Evolutionary conservation across 1,140 invertebrate genomes (phyloP), one percentile per base, ranked within the genome.

Genomic region (Sipha flava): DNA sequence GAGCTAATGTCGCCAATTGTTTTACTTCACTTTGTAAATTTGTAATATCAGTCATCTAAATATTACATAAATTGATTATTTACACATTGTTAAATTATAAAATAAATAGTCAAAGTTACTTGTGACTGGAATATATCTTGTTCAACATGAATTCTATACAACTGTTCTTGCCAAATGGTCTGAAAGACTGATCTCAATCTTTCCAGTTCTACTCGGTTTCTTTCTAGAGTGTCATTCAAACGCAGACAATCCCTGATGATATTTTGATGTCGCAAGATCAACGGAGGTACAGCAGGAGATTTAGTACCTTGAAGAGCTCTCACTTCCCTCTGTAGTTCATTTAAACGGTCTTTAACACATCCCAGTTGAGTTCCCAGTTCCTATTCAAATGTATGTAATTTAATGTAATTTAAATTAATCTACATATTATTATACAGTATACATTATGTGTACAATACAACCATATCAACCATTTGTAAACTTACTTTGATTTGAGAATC

Each of bases 81-180:
- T 14, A 43, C 7, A 18, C 21, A 66, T 26, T 66, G 26, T 26
- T 14, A 66, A 43, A 26, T 6, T 40, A 66, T 0, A 1, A 14
- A 52, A 1, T 5, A 52, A 6, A 52, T 21, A 52, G 5, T 21
- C 26, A 37, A 14, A 64, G 82, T 79, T 82, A 89, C 89, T 87
- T 90, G 89, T 40, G 88, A 87, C 82, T 90, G 88, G 82, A 90
- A 90, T 49, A 91, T 90, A 81, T 91, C 91, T 84, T 91, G 90
- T 84, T 92, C 90, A 5, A 90, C 87, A 75, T 90, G 87, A 81
- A 92, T 88, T 79, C 90, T 85, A 83, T 89, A 89, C n/a, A 91
- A 84, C 82, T 91, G 90, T 81, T 92, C 90, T 82, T 92, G 90
- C 91, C 91, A 92, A 1, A 89, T 85, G 0, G 88, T 86, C 81